phyloP scores from a whole-genome alignment of 2,888 invertebrate genomes.

The Latrodectus hesperus region DNA sequence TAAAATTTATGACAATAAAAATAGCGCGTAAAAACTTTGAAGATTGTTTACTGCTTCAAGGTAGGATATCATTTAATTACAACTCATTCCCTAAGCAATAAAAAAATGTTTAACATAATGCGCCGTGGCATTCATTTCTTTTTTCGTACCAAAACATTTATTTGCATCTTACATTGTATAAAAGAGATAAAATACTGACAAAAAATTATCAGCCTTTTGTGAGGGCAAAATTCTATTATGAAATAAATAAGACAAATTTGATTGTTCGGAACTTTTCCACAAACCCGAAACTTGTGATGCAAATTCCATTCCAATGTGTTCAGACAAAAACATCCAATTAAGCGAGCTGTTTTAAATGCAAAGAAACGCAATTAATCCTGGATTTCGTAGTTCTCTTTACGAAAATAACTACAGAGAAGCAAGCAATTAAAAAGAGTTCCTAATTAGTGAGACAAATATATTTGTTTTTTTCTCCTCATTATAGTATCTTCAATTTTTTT shows the following conservation, averaged over 20 bases:
- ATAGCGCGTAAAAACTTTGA: too few species aligned
- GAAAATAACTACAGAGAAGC: constrained; percentile 33
- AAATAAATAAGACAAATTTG: constrained; percentile 10
- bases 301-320: constrained; percentile 57
- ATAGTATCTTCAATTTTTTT: not conserved
- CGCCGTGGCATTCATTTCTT: too few species aligned
- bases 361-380: constrained; percentile 59
- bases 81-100: too few species aligned
- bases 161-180: too few species aligned
- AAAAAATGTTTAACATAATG: too few species aligned
- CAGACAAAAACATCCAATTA: constrained; percentile 64
- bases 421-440: constrained; percentile 65
- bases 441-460: constrained; percentile 50
- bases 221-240: not conserved
- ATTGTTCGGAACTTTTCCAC: constrained; percentile 30
- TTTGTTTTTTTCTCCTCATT: constrained; percentile 23
- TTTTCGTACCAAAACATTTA: too few species aligned
- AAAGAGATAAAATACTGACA: too few species aligned
- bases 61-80: too few species aligned
- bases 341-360: constrained; percentile 21
- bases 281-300: constrained; percentile 23
- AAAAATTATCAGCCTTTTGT: not conserved
- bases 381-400: constrained; percentile 35
- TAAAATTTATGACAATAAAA: too few species aligned
- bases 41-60: too few species aligned